Base-by-base conservation (phyloP, 1,140 invertebrate species). In the Leptinotarsa lineolata region DNA sequence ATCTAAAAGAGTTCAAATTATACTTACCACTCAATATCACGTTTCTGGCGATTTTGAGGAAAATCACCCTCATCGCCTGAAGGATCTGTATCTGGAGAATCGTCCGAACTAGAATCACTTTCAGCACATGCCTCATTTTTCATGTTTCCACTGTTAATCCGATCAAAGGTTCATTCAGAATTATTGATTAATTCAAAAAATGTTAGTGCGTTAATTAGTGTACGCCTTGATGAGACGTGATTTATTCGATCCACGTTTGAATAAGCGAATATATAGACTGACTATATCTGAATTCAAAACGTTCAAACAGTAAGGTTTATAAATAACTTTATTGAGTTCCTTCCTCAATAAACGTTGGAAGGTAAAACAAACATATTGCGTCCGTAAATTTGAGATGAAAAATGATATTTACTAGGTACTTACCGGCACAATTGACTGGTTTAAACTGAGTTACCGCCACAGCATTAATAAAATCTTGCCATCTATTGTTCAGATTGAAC, bases 21-120 rank as follows among this genome's bases (percentile, higher is more conserved):
- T n/a, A 39, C 72, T 73, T 73, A 73, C 72, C 72, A 68, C 11
- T 60, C 60, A 13, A 70, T 39, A 65, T 44, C 18, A 48, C 73
- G 30, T 64, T 54, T 74, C 64, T 39, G 58, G n/a, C 73, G 22
- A 70, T 46, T 70, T 20, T 24, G 44, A 61, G 45, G 13, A 22
- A 24, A 20, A 63, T 73, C 65, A 1, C 46, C 39, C 18, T 74
- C 73, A 24, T 74, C 73, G 6, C 16, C 48, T 54, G 48, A 54
- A 54, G 16, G 15, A 8, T 30, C 63, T 21, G 66, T 60, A 39
- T n/a, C 73, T 8, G 73, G 22, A 70, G 68, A 67, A 66, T 39
- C 65, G 64, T 74, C 72, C 16, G 73, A 74, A 74, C 68, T 74
- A 48, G 67, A 74, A 46, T 74, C 73, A 70, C 73, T 70, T 54